A percentile compares a stretch with the other conserved stretches of the same genome.
Evolutionary conservation across 2,888 invertebrate species (phyloP).

Genomic region (Onchidella celtica): DNA sequence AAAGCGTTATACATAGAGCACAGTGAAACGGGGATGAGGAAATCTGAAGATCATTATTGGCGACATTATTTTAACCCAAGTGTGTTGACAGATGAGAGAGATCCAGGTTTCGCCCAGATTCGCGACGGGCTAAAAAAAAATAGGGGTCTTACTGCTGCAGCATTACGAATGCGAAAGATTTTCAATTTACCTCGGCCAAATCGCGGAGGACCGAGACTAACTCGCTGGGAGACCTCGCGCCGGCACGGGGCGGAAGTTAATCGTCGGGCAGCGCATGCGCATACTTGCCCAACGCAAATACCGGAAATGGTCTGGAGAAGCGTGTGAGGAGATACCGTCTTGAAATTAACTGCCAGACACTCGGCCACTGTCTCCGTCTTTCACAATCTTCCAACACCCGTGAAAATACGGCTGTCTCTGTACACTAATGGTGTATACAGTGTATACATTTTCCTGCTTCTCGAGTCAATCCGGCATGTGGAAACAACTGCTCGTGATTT

Average conservation of each 20-base stretch:
- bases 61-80: background rate
- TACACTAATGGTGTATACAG: no score
- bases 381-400: background rate
- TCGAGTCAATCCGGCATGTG: no score
- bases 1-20: background rate
- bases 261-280: conserved; percentile 21
- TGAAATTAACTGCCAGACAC: background rate
- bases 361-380: background rate
- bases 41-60: background rate
- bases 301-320: background rate
- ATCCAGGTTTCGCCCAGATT: background rate
- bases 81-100: background rate
- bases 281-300: conserved; percentile 13
- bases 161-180: background rate
- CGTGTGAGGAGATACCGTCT: background rate
- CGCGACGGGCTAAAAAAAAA: background rate
- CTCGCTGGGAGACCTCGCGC: conserved; percentile 9
- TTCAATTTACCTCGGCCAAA: background rate
- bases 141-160: background rate
- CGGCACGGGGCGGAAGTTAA: conserved; percentile 15
- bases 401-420: no score
- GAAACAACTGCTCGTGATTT: no score
- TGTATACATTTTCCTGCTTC: no score
- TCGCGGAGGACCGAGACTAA: background rate
- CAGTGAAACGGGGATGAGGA: background rate